phyloP scores from a whole-genome alignment of 2,113 vertebrate genomes.

The Aegypius monachus region DNA sequence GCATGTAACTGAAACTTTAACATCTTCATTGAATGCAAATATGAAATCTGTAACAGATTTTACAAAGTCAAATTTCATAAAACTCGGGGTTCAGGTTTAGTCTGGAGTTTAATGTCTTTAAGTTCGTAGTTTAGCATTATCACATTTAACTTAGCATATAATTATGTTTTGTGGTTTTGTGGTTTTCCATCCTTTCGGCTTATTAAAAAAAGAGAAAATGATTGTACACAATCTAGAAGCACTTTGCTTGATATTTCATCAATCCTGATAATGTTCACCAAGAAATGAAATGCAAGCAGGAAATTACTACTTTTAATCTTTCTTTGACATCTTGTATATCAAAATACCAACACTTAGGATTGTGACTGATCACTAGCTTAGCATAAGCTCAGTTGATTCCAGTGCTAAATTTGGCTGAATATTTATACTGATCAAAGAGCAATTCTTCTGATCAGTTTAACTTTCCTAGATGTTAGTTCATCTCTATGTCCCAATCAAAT shows the following conservation, averaged over 20 bases:
- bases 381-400: background rate
- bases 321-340: background rate
- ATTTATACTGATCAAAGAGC: background rate
- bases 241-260: background rate
- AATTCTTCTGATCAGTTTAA: background rate
- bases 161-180: background rate
- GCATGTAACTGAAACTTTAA: background rate
- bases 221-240: background rate
- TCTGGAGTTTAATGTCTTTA: background rate
- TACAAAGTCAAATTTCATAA: background rate
- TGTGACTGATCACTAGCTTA: background rate
- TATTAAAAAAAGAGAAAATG: background rate
- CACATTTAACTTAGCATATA: background rate
- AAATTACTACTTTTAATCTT: background rate
- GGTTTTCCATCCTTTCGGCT: background rate
- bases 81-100: background rate
- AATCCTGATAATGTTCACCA: background rate
- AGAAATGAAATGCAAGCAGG: background rate
- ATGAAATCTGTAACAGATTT: background rate
- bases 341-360: background rate
- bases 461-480: background rate
- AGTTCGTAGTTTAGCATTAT: background rate
- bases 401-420: background rate
- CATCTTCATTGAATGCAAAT: background rate
- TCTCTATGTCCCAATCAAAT: background rate